Conservation (phyloP, 2,113 vertebrate species). For the Peromyscus polionotus region DNA sequence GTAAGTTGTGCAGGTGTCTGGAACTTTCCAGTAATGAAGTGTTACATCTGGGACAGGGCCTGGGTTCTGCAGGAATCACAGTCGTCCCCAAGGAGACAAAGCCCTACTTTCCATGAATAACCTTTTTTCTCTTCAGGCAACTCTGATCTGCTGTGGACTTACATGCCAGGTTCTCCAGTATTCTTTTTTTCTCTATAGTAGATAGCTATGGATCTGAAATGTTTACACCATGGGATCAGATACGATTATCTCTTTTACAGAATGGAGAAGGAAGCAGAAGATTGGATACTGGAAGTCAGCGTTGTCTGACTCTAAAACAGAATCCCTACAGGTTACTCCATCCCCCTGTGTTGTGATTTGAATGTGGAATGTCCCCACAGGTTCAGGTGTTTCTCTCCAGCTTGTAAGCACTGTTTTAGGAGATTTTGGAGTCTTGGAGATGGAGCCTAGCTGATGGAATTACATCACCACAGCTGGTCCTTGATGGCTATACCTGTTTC, state of each 20-base stretch:
- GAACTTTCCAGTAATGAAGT: slow-evolving; percentile 23
- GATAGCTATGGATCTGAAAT: background rate
- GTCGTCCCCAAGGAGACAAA: slow-evolving; percentile 56
- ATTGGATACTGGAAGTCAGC: background rate
- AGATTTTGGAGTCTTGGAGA: background rate
- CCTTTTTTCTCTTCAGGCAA: background rate
- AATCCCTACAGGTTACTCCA: background rate
- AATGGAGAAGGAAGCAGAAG: background rate
- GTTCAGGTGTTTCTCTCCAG: background rate
- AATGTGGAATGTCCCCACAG: background rate
- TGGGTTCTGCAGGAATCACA: background rate
- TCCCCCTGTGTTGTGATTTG: background rate
- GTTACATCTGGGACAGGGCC: background rate
- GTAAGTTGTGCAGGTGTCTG: background rate
- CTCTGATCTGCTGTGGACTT: background rate
- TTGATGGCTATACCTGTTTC: background rate
- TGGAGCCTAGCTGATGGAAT: background rate
- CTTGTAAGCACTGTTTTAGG: background rate
- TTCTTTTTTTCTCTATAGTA: background rate
- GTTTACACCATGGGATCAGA: background rate
- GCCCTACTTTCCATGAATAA: slow-evolving; percentile 31
- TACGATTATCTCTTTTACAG: background rate
- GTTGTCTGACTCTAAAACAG: background rate
- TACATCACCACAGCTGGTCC: background rate
- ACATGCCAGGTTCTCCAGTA: background rate